Evolutionary conservation across 2,888 invertebrate genomes (phyloP), one percentile per base, ranked within the genome.

Genomic region (Globia sparganii): DNA sequence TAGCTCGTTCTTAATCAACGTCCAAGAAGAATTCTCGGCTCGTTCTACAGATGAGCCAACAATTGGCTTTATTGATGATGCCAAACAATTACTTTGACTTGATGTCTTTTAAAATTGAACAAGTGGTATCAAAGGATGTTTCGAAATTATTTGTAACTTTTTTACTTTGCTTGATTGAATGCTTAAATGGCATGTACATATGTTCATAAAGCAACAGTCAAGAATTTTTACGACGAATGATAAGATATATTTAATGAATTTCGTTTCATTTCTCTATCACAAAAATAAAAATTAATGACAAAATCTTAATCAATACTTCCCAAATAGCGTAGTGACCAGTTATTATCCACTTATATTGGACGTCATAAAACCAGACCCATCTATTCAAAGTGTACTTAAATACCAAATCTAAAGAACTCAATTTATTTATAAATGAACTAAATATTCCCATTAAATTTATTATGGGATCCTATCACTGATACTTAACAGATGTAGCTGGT

Each of bases 1-100:
- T 95, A 93, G 90, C 89, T 88, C 88, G 90, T 92, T 92, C 92
- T 96, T 93, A 93, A 94, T 96, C 96, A 95, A 94, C 89, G 95
- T 94, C 93, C 87, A 85, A 87, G 89, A 89, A 89, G 90, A 89
- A 91, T 91, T 90, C 90, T 87, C 82, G 89, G 87, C 87, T 86
- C 87, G 87, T 83, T 81, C 80, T 84, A 79, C 58, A 82, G 82
- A 84, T 80, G 81, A 79, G 75, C 80, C 79, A 86, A 86, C 86
- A 88, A 88, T 87, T 81, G 85, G 67, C 83, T 84, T 86, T 85
- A 87, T 88, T 87, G 86, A 86, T 79, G 87, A 81, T 77, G 72
- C 58, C 80, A 77, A 75, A 79, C 84, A 86, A 89, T 86, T 79
- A 84, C 84, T 83, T 78, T 70, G 71, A 73, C 75, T 81, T 76